These are phyloP conservation scores for Carettochelys insculpta DNA, from an alignment of 2,113 vertebrate species.

Conservation along the genomic window DNA sequence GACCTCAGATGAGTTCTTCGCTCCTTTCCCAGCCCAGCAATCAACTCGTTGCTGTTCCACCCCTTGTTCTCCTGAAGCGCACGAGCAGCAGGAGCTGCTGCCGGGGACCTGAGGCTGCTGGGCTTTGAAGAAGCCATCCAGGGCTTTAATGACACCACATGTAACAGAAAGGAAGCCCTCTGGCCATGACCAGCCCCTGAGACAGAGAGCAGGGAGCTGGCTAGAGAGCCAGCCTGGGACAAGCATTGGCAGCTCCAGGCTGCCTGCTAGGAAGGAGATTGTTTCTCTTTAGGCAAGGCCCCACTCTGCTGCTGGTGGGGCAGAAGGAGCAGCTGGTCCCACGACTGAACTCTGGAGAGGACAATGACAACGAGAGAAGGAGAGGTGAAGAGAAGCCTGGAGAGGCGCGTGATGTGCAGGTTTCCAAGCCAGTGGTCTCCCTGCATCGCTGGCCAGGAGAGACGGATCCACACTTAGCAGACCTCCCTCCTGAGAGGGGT, in stretches of 20 bases:
- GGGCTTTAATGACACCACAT: neutral
- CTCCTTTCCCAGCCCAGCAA: neutral
- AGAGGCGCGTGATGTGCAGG: neutral
- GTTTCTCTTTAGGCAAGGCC: no score
- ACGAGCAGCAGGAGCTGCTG: neutral
- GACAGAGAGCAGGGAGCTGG: slow-evolving; percentile 5
- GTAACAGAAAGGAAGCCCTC: neutral
- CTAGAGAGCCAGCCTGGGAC: neutral
- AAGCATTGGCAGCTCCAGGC: neutral
- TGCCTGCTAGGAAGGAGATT: neutral
- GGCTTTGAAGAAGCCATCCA: neutral
- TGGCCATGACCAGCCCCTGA: neutral
- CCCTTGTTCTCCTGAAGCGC: neutral
- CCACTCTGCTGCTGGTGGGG: neutral
- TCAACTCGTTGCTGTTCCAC: neutral
- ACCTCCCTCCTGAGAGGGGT: no score
- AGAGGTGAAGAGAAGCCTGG: neutral
- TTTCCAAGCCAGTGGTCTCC: neutral
- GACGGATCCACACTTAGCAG: no score
- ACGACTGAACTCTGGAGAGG: neutral
- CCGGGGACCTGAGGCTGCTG: neutral
- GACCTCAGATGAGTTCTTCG: no score
- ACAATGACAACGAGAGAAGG: neutral
- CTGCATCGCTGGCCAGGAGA: neutral
- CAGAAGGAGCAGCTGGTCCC: neutral